Conservation (phyloP, 2,113 vertebrate genomes). For the Vicugna pacos region DNA sequence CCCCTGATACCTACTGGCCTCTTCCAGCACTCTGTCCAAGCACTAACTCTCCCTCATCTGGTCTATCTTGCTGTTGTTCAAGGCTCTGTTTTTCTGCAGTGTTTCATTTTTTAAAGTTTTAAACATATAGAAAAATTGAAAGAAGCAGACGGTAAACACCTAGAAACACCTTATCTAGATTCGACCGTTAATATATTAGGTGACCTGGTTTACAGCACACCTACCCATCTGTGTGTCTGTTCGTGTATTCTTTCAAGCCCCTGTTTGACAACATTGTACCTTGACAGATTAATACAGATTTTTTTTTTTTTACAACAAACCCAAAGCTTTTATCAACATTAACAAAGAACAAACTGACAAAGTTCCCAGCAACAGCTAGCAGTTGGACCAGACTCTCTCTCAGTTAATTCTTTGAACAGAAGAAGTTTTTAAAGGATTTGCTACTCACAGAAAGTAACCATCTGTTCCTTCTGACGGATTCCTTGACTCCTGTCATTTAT, state of each 20-base stretch:
- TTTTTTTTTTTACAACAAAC: constrained; percentile 37
- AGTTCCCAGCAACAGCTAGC: not conserved
- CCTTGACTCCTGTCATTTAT: constrained; percentile 61
- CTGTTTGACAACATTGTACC: not conserved
- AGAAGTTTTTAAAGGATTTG: constrained; percentile 59
- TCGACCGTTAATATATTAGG: not conserved
- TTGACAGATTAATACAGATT: not conserved
- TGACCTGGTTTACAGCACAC: not conserved
- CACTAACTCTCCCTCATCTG: not conserved
- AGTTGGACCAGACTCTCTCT: not conserved
- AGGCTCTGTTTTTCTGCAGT: not conserved
- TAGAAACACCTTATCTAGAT: not conserved
- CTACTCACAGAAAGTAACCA: constrained; percentile 44
- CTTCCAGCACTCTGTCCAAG: not conserved
- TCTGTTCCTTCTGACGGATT: constrained; percentile 45
- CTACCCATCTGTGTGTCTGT: not conserved
- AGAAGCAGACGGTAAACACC: not conserved
- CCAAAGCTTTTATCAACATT: not conserved
- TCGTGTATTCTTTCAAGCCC: not conserved
- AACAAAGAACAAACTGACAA: constrained; percentile 6
- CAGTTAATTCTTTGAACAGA: constrained; percentile 35
- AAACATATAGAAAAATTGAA: not conserved
- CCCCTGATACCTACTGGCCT: not conserved
- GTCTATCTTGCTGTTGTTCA: not conserved
- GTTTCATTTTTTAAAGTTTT: not conserved